Base-by-base conservation (phyloP, 1,140 invertebrate species). In the Drosophila albomicans region DNA sequence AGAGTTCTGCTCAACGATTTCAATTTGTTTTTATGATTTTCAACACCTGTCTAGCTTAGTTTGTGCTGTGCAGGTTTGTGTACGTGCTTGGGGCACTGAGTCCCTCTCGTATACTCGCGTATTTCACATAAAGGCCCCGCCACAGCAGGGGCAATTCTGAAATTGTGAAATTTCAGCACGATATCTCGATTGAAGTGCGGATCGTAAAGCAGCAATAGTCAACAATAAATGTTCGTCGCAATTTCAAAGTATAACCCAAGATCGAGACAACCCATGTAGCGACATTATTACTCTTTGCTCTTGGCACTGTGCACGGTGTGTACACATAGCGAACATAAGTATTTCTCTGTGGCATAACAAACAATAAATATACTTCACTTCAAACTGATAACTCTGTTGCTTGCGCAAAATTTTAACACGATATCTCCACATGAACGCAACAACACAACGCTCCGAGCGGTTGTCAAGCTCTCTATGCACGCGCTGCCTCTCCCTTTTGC, bases 161-260 rank as follows among this genome's bases (percentile, higher is more conserved):
- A 46, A 88, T 80, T 87, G 84, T 88, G 82, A 88, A 87, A 87
- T 87, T 87, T 87, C 84, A 87, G 84, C 80, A 88, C 73, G 80
- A 87, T 87, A 87, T 80, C 84, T 84, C 81, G 61, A 65, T 59
- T 70, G 43, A 45, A 69, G 64, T 48, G 72, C 80, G 49, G 74
- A 88, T 87, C 82, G 73, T 86, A 88, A 87, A 87, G 72, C 65
- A 46, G 38, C 62, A 52, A 16, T 28, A 8, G 30, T 30, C 5
- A 28, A 35, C 68, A 64, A 71, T 70, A 75, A 70, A 64, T 43
- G 59, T 25, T 56, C 49, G 51, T 32, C 46, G 64, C 56, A 46
- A 61, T 59, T 61, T 54, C 32, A 41, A 52, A 62, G 45, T 49
- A 32, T 32, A 15, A 11, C 11, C 13, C 52, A 51, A 70, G 45